A percentile compares a stretch with the other conserved stretches of the same genome.
Evolutionary conservation across 37 sponge, comb jelly and placozoan genomes (phyloP).

Genomic region (Halisarca cf. caerulea): DNA sequence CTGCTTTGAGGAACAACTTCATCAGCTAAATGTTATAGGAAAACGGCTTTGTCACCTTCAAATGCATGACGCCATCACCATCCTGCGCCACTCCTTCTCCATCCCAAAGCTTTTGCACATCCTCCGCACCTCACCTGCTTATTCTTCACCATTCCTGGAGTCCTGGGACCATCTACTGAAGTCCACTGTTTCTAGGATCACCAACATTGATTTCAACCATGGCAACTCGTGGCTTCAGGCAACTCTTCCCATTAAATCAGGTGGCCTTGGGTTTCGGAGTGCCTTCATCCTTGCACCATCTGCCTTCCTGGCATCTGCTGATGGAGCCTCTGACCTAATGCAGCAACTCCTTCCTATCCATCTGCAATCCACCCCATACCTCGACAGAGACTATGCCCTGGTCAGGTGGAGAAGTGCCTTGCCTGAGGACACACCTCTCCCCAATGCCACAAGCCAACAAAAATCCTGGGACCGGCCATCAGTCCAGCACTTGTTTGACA

Average conservation of each 20-base stretch:
- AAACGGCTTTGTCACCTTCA: no score
- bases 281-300: constrained; percentile 46
- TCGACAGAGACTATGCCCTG: neutral
- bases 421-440: neutral
- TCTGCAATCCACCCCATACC: neutral
- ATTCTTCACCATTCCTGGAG: no score
- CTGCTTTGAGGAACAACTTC: no score
- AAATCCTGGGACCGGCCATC: constrained; percentile 32
- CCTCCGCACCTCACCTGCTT: no score
- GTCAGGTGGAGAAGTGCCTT: constrained; percentile 7
- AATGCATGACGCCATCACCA: no score
- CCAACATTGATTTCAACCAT: constrained; percentile 24
- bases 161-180: no score
- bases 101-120: no score
- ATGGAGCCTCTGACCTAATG: constrained; percentile 32
- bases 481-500: neutral
- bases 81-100: no score
- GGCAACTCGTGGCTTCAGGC: constrained; percentile 47
- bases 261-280: constrained; percentile 55
- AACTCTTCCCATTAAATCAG: constrained; percentile 40
- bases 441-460: constrained; percentile 5
- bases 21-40: no score
- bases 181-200: constrained; percentile 17
- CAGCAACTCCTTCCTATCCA: constrained; percentile 7
- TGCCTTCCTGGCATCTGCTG: constrained; percentile 57